Base-by-base conservation (phyloP, 1,140 invertebrate species). In the Apis dorsata region DNA sequence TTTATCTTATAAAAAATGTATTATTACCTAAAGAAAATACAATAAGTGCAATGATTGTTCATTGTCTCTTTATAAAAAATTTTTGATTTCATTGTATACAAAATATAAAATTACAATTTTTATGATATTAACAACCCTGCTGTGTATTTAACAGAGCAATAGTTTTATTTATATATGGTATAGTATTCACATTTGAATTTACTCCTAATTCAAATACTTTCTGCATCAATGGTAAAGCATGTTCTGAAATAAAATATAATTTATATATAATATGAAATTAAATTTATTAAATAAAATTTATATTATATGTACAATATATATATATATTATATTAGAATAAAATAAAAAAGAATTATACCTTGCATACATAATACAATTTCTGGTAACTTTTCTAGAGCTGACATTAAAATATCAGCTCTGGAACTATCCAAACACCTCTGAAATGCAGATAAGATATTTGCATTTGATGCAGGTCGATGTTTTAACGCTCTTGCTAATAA, bases 201-300 rank as follows among this genome's bases (percentile, higher is more conserved):
- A 98, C 95, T 17, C 97, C 98, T 44, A 99, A 94, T 74, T 96
- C 95, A 93, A 99, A 99, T 1, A 97, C 96, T 88, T 96, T 96
- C 86, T 96, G 95, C 79, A 99, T 94, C 44, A 99, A 95, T 51
- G 96, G 95, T 73, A 96, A 94, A 2, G 97, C 97, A 91, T 98
- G 96, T 92, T 98, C 98, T 95, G 94, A 86, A 95, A 95, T 90
- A 85, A 91, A 88, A 73, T 66, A 60, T 11, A 44, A 68, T 44
- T 78, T 74, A 17, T 13, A 60, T 49, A 9, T 10, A 12, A 5
- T 19, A n/a, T n/a, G 2, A 44, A 44, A 44, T 44, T 44, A 44
- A 44, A 44, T 44, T 44, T 44, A 44, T 44, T 44, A 44, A 5
- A 44, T 34, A 44, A 44, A 44, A 44, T 7, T 44, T 44, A 44